Percentiles rank a stretch among this genome's conserved stretches.
phyloP scores from a whole-genome alignment of 2,888 invertebrate genomes.

The Zeuzera pyrina region DNA sequence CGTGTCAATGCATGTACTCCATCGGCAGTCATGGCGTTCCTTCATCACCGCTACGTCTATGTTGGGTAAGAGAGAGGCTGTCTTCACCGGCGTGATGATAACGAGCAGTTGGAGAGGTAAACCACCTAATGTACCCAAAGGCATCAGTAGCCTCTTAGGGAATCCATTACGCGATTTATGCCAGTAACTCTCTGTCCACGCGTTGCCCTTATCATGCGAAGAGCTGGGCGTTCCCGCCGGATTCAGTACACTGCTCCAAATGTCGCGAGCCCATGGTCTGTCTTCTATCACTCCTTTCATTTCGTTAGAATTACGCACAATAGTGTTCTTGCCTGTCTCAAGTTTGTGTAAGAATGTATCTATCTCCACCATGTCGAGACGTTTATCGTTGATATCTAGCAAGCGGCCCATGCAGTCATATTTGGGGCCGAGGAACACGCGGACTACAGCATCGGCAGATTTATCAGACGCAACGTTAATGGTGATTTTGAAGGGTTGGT shows the following conservation, averaged over 20 bases:
- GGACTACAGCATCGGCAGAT: slow-evolving; percentile 73
- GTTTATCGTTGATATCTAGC: slow-evolving; percentile 60
- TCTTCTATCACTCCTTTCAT: slow-evolving; percentile 77
- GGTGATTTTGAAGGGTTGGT: slow-evolving; percentile 76
- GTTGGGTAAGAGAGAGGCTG: slow-evolving; percentile 51
- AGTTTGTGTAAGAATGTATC: slow-evolving; percentile 75
- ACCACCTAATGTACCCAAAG: slow-evolving; percentile 78
- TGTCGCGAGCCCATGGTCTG: slow-evolving; percentile 60
- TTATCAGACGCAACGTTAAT: slow-evolving; percentile 72
- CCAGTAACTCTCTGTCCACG: slow-evolving; percentile 68
- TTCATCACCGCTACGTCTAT: slow-evolving; percentile 62
- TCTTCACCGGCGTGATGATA: slow-evolving; percentile 71
- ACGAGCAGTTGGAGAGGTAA: slow-evolving; percentile 76
- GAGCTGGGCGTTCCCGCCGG: slow-evolving; percentile 28
- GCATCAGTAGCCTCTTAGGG: slow-evolving; percentile 80
- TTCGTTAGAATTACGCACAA: slow-evolving; percentile 79
- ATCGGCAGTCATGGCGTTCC: slow-evolving; percentile 68
- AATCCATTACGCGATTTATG: slow-evolving; percentile 71
- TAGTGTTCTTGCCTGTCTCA: slow-evolving; percentile 77
- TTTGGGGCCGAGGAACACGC: slow-evolving; percentile 81
- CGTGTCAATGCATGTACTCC: slow-evolving; percentile 72
- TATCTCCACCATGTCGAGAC: slow-evolving; percentile 57
- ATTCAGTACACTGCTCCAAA: slow-evolving; percentile 33
- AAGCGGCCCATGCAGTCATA: slow-evolving; percentile 76
- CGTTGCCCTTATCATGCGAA: slow-evolving; percentile 61